Evolutionary conservation across 2,888 invertebrate genomes (phyloP).

Genomic region (Nymphalis urticae): DNA sequence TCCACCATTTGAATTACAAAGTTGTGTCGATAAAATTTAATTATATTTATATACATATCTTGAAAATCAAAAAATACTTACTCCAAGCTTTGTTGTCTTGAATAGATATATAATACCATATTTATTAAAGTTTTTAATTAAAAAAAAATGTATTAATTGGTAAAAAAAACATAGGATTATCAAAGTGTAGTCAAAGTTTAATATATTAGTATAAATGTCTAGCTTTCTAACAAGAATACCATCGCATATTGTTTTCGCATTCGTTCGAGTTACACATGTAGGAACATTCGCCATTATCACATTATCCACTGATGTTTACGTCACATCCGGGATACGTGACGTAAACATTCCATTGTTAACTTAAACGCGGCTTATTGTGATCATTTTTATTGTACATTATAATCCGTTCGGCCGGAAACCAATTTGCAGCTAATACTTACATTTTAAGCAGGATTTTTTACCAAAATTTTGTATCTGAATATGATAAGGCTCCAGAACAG

Average conservation of each 20-base stretch:
- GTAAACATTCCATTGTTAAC: slow-evolving; percentile 11
- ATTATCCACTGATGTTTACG: slow-evolving; percentile 3
- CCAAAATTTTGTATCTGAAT: neutral
- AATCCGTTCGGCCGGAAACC: neutral
- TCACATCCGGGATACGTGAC: slow-evolving; percentile 11
- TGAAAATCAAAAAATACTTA: too few relatives aligned
- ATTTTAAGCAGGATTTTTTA: neutral
- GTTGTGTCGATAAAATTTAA: too few relatives aligned
- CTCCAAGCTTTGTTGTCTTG: too few relatives aligned
- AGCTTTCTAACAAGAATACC: neutral
- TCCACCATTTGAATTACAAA: too few relatives aligned
- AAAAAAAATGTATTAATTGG: too few relatives aligned
- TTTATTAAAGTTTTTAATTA: too few relatives aligned
- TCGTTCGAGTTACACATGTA: neutral
- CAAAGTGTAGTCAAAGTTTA: too few relatives aligned
- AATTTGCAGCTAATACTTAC: neutral
- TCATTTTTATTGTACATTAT: neutral
- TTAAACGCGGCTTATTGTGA: slow-evolving; percentile 6
- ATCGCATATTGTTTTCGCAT: neutral
- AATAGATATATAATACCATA: too few relatives aligned
- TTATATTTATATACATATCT: too few relatives aligned
- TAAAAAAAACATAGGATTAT: too few relatives aligned
- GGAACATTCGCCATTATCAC: slow-evolving; percentile 2
- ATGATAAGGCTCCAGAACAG: too few relatives aligned
- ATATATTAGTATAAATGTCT: too few relatives aligned